A percentile compares a stretch with the other conserved stretches of the same genome.
These are phyloP conservation scores for Atta colombica DNA, from an alignment of 1,140 invertebrate species.

Conservation along the genomic window DNA sequence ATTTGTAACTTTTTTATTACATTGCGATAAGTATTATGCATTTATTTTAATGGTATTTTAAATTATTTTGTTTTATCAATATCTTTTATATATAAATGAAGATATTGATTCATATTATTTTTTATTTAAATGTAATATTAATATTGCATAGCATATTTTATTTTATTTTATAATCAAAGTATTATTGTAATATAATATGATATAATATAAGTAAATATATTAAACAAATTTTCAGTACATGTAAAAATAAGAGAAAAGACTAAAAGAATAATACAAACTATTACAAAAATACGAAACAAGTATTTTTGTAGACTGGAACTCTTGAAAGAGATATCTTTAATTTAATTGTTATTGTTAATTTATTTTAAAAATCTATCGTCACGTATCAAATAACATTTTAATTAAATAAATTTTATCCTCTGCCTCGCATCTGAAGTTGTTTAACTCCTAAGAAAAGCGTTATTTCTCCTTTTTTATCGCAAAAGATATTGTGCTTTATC, in stretches of 20 bases:
- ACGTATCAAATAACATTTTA: constrained; percentile 20
- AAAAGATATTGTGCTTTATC: constrained; percentile 60
- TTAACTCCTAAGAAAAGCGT: constrained; percentile 28
- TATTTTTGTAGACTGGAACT: background rate
- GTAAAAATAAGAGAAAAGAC: background rate
- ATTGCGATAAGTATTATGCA: background rate
- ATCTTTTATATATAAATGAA: too few species aligned
- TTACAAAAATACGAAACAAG: background rate
- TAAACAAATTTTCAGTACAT: background rate
- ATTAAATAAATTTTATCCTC: constrained; percentile 32
- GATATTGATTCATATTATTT: too few species aligned
- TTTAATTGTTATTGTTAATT: background rate
- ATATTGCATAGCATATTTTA: background rate
- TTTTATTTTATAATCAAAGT: background rate
- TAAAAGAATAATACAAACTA: background rate
- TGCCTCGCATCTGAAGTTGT: background rate
- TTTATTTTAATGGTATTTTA: background rate
- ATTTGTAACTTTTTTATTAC: background rate
- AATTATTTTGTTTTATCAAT: too few species aligned
- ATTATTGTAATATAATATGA: background rate
- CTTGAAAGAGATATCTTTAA: background rate
- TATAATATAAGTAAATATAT: too few species aligned
- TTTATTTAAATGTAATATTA: background rate
- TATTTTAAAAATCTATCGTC: background rate
- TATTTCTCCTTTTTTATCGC: constrained; percentile 64